Evolutionary conservation across 1,140 invertebrate genomes (phyloP).

Genomic region (Bombus confusus): DNA sequence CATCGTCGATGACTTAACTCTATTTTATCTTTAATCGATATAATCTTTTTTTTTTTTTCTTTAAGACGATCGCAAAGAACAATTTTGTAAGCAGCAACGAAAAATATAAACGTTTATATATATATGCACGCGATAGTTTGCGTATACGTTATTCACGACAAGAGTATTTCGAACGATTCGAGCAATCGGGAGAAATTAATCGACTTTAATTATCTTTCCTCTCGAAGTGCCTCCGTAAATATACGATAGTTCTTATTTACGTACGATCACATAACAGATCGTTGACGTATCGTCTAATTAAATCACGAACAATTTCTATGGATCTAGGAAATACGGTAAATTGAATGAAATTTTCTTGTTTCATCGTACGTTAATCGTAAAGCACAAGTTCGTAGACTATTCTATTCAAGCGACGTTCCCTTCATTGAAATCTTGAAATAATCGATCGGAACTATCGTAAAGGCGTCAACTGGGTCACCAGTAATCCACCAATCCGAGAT

Average conservation of each 20-base stretch:
- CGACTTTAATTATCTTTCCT: neutral
- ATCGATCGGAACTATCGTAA: neutral
- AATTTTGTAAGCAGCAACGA: slow-evolving; percentile 7
- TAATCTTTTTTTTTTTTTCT: neutral
- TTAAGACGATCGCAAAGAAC: neutral
- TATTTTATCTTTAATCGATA: slow-evolving; percentile 11
- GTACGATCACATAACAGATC: neutral
- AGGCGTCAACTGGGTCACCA: neutral
- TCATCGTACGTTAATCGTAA: neutral
- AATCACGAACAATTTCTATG: neutral
- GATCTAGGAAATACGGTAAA: no score
- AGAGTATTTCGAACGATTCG: neutral
- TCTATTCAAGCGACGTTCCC: neutral
- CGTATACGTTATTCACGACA: neutral
- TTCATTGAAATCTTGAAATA: neutral
- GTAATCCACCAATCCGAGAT: neutral
- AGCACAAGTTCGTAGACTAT: neutral
- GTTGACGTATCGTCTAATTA: neutral
- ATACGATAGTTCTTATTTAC: neutral
- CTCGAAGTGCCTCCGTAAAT: neutral
- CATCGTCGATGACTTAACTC: neutral
- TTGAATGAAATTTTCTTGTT: neutral
- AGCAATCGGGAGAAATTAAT: neutral
- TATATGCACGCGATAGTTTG: slow-evolving; percentile 6
- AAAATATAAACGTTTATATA: neutral